Conservation (phyloP, 1,140 invertebrate species). For the Teleopsis dalmanni region DNA sequence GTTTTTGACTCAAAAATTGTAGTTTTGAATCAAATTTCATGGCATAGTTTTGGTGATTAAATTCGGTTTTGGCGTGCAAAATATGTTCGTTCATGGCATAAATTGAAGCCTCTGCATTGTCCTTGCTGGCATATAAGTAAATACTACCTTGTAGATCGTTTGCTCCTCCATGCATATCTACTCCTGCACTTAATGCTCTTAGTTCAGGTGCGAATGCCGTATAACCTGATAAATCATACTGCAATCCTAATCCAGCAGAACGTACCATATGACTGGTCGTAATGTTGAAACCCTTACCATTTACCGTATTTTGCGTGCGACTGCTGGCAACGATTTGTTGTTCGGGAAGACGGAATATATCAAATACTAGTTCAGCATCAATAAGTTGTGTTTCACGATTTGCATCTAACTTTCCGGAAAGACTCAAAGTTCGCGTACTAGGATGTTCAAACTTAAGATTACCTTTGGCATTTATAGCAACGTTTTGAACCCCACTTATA, state of each 20-base stretch:
- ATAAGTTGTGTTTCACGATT: conserved; percentile 41
- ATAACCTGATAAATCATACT: conserved; percentile 23
- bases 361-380: conserved; percentile 50
- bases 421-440: conserved; percentile 50
- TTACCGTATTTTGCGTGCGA: conserved; percentile 16
- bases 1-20: conserved; percentile 21
- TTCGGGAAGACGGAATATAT: conserved; percentile 55
- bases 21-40: conserved; percentile 25
- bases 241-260: conserved; percentile 26
- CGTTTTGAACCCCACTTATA: conserved; percentile 40
- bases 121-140: conserved; percentile 14
- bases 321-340: conserved; percentile 50
- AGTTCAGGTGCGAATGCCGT: conserved; percentile 17
- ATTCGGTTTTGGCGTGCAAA: conserved; percentile 15
- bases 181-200: conserved; percentile 17
- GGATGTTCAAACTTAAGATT: conserved; percentile 59
- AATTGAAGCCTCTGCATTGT: conserved; percentile 30
- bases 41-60: conserved; percentile 21
- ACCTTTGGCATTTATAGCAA: conserved; percentile 46
- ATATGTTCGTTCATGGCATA: conserved; percentile 29
- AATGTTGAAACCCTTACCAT: conserved; percentile 24
- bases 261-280: conserved; percentile 17
- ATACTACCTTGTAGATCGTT: conserved; percentile 12
- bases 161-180: conserved; percentile 16
- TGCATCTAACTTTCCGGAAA: conserved; percentile 46